Base-by-base conservation (phyloP, 2,113 vertebrate genomes). In the Periophthalmodon schlosseri region DNA sequence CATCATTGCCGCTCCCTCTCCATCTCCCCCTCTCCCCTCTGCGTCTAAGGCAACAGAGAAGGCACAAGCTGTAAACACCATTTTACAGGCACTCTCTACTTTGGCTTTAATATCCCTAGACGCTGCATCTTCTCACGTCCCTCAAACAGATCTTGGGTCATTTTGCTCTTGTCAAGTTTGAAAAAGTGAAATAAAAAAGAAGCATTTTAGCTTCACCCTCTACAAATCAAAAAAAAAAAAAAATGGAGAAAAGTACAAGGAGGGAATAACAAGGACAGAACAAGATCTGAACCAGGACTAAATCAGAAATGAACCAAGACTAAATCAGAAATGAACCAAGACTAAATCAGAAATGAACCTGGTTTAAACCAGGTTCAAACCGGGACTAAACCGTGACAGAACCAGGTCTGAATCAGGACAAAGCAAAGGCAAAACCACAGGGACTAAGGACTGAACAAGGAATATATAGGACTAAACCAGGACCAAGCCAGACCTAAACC, bases 91-190 rank as follows among this genome's bases (percentile, higher is more conserved):
- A 61, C 58, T 20, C 61, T 69, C 36, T 56, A 14, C 57, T 60
- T 60, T 24, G 21, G n/a, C 23, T 77, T 90, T 86, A 82, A 90
- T 89, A 87, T 88, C 84, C 74, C 60, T 67, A 61, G 76, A 61
- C 15, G 49, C 71, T 54, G 70, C 47, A 77, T 44, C 1, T 44
- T 10, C 39, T 10, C 39, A 44, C 39, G 10, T 44, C 28, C 28
- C 39, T 44, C 39, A 44, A 44, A 44, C 39, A 69, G 36, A 16
- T 68, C 75, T 56, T 69, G 75, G 77, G 82, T 89, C 81, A 72
- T 90, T 81, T 80, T 73, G 82, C 87, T 83, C 63, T 76, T 91
- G 86, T 92, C 90, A 85, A 86, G 80, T 76, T 10, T 87, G 82
- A 86, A 81, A 79, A 80, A 90, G 79, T 81, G 79, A 73, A 69